Conservation (phyloP, 2,797 vertebrate genomes). For the Tauraco hartlaubi region DNA sequence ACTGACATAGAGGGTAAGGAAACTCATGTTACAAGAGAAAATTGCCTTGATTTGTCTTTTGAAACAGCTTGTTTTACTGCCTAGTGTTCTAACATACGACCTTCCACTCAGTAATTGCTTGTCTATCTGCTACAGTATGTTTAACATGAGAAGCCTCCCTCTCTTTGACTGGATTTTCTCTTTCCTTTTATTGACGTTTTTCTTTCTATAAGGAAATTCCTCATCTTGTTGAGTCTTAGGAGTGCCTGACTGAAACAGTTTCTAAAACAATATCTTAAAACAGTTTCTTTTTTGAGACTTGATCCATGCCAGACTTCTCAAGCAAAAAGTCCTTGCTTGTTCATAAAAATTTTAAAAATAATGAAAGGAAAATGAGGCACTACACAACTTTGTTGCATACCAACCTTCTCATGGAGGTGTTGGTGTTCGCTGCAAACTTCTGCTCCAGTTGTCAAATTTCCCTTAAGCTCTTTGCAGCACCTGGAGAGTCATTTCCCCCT, state of each 20-base stretch:
- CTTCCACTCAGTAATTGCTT: slow-evolving; percentile 4
- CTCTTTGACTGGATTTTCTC: background rate
- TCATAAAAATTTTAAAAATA: background rate
- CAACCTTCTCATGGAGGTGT: background rate
- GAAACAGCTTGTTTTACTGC: background rate
- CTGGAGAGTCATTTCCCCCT: background rate
- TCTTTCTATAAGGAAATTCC: background rate
- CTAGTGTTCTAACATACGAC: background rate
- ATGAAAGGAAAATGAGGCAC: background rate
- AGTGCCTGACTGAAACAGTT: background rate
- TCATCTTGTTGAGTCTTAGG: background rate
- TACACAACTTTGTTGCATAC: background rate
- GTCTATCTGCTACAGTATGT: background rate
- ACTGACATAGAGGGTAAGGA: background rate
- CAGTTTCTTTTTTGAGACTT: background rate
- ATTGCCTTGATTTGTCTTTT: slow-evolving; percentile 16
- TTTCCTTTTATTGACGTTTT: background rate
- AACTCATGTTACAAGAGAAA: background rate
- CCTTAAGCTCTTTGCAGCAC: background rate
- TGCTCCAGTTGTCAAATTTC: background rate
- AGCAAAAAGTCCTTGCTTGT: background rate
- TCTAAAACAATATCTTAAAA: background rate
- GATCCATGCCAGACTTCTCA: background rate
- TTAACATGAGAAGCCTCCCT: background rate
- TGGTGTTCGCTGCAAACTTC: background rate